A percentile compares a stretch with the other conserved stretches of the same genome.
Conservation (phyloP, 1,140 invertebrate species). For the Atta cephalotes region DNA sequence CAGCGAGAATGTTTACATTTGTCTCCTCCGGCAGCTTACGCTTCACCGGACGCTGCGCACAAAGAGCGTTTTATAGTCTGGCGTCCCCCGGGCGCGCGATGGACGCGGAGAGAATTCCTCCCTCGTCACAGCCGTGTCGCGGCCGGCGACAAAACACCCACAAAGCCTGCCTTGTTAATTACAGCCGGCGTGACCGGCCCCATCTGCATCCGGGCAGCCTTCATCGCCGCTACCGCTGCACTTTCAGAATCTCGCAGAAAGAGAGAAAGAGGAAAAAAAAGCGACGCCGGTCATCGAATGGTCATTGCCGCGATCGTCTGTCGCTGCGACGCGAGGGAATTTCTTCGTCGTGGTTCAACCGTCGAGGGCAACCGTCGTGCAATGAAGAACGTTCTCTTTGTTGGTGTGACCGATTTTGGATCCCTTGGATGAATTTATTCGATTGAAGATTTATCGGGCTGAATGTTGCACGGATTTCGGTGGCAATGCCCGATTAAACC, state of each 20-base stretch:
- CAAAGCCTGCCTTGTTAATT: constrained; percentile 85
- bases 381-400: constrained; percentile 52
- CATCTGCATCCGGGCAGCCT: constrained; percentile 72
- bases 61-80: constrained; percentile 86
- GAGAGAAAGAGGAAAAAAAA: neutral
- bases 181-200: constrained; percentile 76
- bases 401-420: neutral
- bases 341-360: neutral
- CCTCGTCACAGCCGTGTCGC: constrained; percentile 81
- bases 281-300: constrained; percentile 59
- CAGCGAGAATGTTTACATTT: constrained; percentile 84
- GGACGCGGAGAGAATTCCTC: constrained; percentile 79
- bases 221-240: neutral
- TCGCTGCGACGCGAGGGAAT: constrained; percentile 7
- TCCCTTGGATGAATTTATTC: neutral
- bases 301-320: constrained; percentile 66
- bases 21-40: constrained; percentile 75
- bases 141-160: constrained; percentile 83
- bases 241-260: constrained; percentile 66
- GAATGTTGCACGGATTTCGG: neutral
- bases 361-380: neutral
- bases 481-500: neutral
- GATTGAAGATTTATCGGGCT: neutral
- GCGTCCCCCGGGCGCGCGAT: constrained; percentile 59
- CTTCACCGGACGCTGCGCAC: constrained; percentile 71